Evolutionary conservation across 1,140 invertebrate genomes (phyloP).

Genomic region (Cardiocondyla obscurior): DNA sequence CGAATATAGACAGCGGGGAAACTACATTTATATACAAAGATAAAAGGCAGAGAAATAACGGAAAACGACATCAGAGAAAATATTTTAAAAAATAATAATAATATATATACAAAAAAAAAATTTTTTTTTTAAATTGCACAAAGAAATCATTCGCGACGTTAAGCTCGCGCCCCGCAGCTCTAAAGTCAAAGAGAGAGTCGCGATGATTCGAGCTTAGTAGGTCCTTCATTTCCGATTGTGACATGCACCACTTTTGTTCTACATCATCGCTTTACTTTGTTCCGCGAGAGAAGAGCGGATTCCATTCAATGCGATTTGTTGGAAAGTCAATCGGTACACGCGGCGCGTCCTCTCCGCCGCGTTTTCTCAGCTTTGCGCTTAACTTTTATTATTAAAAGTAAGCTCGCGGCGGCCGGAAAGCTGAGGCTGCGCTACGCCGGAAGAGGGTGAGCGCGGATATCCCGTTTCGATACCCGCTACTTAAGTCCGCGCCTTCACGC

Average conservation of each 20-base stretch:
- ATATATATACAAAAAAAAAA: too few relatives aligned
- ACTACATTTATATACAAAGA: neutral
- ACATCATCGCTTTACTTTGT: neutral
- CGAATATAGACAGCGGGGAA: neutral
- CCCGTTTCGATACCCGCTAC: neutral
- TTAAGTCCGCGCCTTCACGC: neutral
- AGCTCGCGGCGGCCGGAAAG: neutral
- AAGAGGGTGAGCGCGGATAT: neutral
- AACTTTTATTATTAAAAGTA: constrained; percentile 45
- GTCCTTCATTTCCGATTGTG: neutral
- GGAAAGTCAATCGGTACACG: neutral
- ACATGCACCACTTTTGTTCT: neutral
- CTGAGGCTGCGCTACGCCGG: neutral
- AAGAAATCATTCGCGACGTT: neutral
- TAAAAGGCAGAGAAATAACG: neutral
- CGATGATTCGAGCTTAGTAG: too few relatives aligned
- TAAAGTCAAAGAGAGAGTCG: neutral
- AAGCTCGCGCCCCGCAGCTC: neutral
- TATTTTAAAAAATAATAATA: too few relatives aligned
- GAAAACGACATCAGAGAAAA: neutral
- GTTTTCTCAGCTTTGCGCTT: neutral
- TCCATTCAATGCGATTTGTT: neutral
- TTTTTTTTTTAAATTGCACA: too few relatives aligned
- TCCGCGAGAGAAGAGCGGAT: neutral
- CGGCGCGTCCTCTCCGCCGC: neutral